Evolutionary conservation across 1,140 invertebrate genomes (phyloP), one percentile per base, ranked within the genome.

Genomic region (Lucilia cuprina): DNA sequence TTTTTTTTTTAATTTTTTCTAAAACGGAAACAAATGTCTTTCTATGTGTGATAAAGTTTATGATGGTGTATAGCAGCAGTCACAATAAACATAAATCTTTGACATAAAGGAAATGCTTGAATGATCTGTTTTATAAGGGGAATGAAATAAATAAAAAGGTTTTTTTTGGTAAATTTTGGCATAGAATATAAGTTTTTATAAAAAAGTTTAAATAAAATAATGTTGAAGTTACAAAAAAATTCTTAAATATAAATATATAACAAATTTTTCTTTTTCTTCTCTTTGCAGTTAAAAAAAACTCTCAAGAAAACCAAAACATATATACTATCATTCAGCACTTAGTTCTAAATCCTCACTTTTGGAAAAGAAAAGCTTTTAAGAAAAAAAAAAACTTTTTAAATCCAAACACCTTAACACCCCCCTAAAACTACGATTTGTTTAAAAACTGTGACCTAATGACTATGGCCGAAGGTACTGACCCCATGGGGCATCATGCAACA

Each of bases 381-480:
- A 8, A 21, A 21, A 70, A 21, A 21, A 70, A 70, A 25, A 5
- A 19, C 5, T 70, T 17, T 65, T 65, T 65, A 30, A 30, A 3
- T n/a, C 3, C 14, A 0, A 65, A 70, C 55, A n/a, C 12, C 21
- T n/a, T 5, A 55, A 13, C 7, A 55, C 50, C 4, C 50, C 50
- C 50, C 50, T 60, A 70, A 8, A 70, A 7, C n/a, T 9, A 70
- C 17, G 19, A 9, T 19, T 70, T 70, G 12, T 21, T 0, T 74
- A 82, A 89, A 88, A 89, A 87, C 86, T 87, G 89, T 88, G 88
- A 91, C 90, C 89, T 90, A 86, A 91, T 91, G 90, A 91, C 90
- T 89, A 91, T 91, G 90, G 90, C 90, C 87, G 90, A 91, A 90
- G 89, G 90, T 86, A 90, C 88, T 87, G 90, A 91, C 90, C 90